Evolutionary conservation across 2,113 vertebrate genomes (phyloP).

Genomic region (Psilopsiagon aymara): DNA sequence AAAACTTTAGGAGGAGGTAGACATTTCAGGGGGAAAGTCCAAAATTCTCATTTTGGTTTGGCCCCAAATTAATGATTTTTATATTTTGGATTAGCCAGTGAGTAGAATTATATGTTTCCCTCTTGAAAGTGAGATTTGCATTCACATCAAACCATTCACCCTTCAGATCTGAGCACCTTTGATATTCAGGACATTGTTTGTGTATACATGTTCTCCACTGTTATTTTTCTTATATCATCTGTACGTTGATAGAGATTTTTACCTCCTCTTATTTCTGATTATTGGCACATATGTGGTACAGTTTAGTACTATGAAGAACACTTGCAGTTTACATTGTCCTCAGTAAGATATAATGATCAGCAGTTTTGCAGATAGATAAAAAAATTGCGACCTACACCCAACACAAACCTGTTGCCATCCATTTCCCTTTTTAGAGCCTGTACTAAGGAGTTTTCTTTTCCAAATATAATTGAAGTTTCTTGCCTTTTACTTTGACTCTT

Average conservation of each 20-base stretch:
- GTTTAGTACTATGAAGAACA: not conserved
- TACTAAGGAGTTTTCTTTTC: not conserved
- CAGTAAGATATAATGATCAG: not conserved
- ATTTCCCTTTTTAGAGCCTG: not conserved
- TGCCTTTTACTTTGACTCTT: not conserved
- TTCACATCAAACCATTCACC: not conserved
- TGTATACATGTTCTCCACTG: not conserved
- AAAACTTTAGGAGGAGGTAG: not conserved
- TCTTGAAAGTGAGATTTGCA: not conserved
- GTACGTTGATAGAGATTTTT: not conserved
- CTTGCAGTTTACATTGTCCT: not conserved
- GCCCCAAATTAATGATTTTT: not conserved
- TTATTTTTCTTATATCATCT: not conserved
- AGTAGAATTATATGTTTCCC: not conserved
- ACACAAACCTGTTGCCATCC: not conserved
- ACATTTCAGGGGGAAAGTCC: not conserved
- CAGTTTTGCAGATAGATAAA: not conserved
- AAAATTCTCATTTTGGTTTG: not conserved
- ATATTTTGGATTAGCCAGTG: not conserved
- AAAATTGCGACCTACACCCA: not conserved
- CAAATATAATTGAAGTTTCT: not conserved
- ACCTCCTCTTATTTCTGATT: not conserved
- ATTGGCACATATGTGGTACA: not conserved
- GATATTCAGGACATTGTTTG: not conserved
- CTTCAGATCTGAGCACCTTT: not conserved